Evolutionary conservation across 35 echinoderm and acorn worm genomes (phyloP), one percentile per base, ranked within the genome.

Genomic region (Lytechinus pictus): DNA sequence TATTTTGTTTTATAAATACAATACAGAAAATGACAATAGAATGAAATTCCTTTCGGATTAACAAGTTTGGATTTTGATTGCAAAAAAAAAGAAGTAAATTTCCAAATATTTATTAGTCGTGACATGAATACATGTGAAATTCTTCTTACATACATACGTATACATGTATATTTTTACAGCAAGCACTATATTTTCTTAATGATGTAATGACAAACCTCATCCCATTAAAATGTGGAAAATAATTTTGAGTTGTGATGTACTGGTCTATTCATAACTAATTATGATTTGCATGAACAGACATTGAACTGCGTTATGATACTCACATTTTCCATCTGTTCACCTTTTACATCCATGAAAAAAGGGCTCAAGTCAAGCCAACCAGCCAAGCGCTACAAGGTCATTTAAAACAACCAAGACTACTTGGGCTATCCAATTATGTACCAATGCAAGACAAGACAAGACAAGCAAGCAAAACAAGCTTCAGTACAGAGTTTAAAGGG

Each of bases 371-470:
- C 88, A 90, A 90, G 88, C 88, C 52, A 90, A 14, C 88, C 13
- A 12, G 29, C 88, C 88, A 90, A 90, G 88, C 10, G 88, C 88
- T 90, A 90, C 88, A 28, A 90, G 52, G 88, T 54, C 52, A 52
- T 44, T 52, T 54, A 90, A 90, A 90, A 90, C 88, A 90, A 90
- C 88, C 88, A 90, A 90, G 88, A 90, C 88, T 13, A 54, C 88
- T 90, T 90, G 33, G 88, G 88, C 88, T 90, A 54, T 90, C 28
- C 28, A 90, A 24, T 79, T 24, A 79, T 79, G 66, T 90, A 90
- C 88, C 88, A 90, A 52, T 44, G 88, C 29, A 44, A 90, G 52
- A 52, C 88, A 79, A 79, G 19, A 79, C 66, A 79, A 79, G 66
- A 4, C 61, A 71, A 71, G 61, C 88, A 51, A 90, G 88, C 52